Percentiles rank a stretch among this genome's conserved stretches.
Conservation (phyloP, 2,797 vertebrate genomes). For the Podargus strigoides region DNA sequence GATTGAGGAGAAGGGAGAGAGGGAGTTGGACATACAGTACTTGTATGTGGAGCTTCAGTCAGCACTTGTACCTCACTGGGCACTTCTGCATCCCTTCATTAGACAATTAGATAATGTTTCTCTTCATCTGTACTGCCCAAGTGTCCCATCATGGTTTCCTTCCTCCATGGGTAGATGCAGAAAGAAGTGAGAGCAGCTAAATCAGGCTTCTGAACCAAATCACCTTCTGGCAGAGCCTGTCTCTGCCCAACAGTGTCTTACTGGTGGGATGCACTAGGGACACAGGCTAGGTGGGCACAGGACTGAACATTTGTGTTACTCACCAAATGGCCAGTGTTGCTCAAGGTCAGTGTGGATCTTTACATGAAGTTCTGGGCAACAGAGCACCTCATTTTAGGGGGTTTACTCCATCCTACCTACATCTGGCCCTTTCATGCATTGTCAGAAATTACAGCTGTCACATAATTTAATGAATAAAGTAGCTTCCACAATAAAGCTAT, state of each 20-base stretch:
- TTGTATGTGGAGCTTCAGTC: neutral
- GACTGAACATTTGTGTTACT: neutral
- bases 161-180: neutral
- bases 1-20: neutral
- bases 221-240: neutral
- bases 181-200: neutral
- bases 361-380: neutral
- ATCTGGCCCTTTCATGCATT: neutral
- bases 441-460: neutral
- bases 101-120: neutral
- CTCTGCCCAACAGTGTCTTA: neutral
- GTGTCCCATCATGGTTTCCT: neutral
- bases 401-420: neutral
- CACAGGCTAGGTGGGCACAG: neutral
- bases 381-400: neutral
- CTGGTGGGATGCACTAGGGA: neutral
- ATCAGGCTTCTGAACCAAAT: neutral
- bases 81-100: neutral
- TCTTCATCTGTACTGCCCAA: neutral
- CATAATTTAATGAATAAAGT: neutral
- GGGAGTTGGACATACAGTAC: neutral
- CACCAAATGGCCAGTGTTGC: neutral
- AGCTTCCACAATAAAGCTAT: constrained; percentile 51
- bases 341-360: neutral
- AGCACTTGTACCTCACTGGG: neutral